Evolutionary conservation across 2,797 vertebrate genomes (phyloP).

Genomic region (Microchirus variegatus): DNA sequence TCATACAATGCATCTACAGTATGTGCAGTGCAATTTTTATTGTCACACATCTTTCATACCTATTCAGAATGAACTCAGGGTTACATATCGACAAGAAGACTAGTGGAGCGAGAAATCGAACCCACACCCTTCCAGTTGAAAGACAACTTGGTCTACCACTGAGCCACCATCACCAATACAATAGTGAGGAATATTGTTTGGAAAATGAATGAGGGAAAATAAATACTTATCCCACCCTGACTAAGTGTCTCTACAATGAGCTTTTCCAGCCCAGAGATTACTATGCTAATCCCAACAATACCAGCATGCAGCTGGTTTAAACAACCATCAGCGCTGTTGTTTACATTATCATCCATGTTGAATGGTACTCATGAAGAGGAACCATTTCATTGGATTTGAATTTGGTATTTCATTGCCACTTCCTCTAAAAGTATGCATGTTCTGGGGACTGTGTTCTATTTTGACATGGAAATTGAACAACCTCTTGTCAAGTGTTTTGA

Average conservation of each 20-base stretch:
- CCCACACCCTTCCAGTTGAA: too few species aligned
- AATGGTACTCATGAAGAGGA: constrained; percentile 59
- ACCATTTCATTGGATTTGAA: constrained; percentile 69
- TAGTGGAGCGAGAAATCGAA: too few species aligned
- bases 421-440: constrained; percentile 21
- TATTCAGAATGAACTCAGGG: too few species aligned
- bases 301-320: constrained; percentile 70
- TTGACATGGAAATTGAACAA: too few species aligned
- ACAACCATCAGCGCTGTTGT: constrained; percentile 75
- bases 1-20: too few species aligned
- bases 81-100: too few species aligned
- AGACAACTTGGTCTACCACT: too few species aligned
- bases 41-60: too few species aligned
- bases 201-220: constrained; percentile 48
- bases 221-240: constrained; percentile 47
- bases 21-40: too few species aligned
- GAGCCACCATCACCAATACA: constrained; percentile 5
- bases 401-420: constrained; percentile 60
- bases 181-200: constrained; percentile 22
- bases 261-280: constrained; percentile 71
- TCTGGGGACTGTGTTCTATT: constrained; percentile 55
- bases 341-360: constrained; percentile 75
- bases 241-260: constrained; percentile 66
- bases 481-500: too few species aligned
- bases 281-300: constrained; percentile 77